Conservation (phyloP, 2,113 vertebrate species). For the Rostratula benghalensis region DNA sequence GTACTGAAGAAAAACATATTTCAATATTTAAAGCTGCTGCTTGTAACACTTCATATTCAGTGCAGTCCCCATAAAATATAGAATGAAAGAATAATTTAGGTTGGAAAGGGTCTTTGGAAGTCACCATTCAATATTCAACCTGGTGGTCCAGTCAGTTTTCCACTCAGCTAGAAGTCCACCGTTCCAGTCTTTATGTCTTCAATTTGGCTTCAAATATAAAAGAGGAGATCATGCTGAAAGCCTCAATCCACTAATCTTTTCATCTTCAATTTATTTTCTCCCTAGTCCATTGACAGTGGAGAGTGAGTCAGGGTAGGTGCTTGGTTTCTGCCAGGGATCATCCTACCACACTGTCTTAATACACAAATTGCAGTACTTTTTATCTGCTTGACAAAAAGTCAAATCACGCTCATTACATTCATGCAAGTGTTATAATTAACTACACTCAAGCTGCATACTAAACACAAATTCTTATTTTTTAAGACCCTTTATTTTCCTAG, state of each 20-base stretch:
- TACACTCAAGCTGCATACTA: background rate
- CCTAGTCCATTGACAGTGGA: background rate
- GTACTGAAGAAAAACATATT: background rate
- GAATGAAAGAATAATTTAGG: background rate
- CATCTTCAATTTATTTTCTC: background rate
- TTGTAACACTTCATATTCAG: background rate
- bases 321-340: background rate
- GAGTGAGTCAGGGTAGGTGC: background rate
- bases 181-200: background rate
- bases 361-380: background rate
- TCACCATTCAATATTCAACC: background rate
- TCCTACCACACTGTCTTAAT: background rate
- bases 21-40: background rate
- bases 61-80: background rate
- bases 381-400: background rate
- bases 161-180: background rate
- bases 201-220: background rate
- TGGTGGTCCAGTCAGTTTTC: background rate
- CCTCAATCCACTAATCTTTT: background rate
- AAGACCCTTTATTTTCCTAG: background rate
- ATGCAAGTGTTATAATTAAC: background rate
- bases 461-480: background rate
- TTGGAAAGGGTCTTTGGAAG: background rate
- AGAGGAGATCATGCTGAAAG: background rate
- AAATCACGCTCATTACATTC: background rate